These are phyloP conservation scores for Tautogolabrus adspersus DNA, from an alignment of 2,113 vertebrate genomes.

Conservation along the genomic window DNA sequence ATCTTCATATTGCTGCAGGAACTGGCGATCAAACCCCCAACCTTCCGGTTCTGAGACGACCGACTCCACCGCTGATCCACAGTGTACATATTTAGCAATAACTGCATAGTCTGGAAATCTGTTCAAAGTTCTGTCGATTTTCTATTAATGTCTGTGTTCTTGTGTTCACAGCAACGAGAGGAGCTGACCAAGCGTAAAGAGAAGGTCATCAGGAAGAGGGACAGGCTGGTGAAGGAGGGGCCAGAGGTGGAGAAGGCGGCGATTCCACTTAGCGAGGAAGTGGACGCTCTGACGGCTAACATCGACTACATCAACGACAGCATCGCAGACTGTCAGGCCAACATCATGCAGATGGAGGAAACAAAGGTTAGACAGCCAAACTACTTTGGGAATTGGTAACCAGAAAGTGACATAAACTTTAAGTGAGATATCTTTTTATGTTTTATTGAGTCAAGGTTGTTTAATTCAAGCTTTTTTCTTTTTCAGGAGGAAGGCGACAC, in stretches of 20 bases:
- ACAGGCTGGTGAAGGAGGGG: constrained; percentile 86
- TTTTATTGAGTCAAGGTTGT: no score
- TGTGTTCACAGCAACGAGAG: constrained; percentile 90
- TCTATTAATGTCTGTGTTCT: background rate
- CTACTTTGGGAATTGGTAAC: no score
- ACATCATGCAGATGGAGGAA: constrained; percentile 98
- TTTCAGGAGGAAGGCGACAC: constrained; percentile 94
- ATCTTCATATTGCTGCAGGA: no score
- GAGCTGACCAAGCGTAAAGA: constrained; percentile 95
- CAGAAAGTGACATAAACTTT: no score
- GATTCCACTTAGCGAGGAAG: constrained; percentile 89
- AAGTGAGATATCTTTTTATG: no score
- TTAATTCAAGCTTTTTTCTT: background rate
- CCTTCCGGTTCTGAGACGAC: no score
- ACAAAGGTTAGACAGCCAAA: constrained; percentile 86
- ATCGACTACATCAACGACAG: constrained; percentile 98
- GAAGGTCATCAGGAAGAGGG: constrained; percentile 90
- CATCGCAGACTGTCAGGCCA: constrained; percentile 97
- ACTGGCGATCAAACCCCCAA: no score
- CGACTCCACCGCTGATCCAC: no score
- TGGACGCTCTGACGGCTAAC: constrained; percentile 93
- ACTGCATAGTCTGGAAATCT: no score
- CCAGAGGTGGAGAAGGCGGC: constrained; percentile 87
- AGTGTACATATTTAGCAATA: no score
- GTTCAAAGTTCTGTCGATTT: no score